A percentile compares a stretch with the other conserved stretches of the same genome.
phyloP scores from a whole-genome alignment of 2,888 invertebrate genomes.

The Morinoia aosen region DNA sequence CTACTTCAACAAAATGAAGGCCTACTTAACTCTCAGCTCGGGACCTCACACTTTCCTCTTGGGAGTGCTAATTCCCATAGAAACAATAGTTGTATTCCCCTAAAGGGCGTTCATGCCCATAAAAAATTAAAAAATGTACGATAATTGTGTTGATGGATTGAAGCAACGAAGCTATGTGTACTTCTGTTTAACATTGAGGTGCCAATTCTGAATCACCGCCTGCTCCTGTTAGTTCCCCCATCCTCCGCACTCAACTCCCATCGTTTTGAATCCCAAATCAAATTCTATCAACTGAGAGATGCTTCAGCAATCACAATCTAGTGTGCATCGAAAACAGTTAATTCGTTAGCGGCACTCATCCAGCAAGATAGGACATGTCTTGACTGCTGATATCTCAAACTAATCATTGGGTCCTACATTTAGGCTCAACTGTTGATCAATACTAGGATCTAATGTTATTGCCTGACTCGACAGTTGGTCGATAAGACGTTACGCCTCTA shows the following conservation, averaged over 20 bases:
- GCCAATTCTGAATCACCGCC: too few relatives aligned
- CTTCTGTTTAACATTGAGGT: too few relatives aligned
- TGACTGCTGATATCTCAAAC: background rate
- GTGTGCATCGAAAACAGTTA: background rate
- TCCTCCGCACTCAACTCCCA: background rate
- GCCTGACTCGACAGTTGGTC: background rate
- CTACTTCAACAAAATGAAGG: too few relatives aligned
- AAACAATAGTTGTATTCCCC: too few relatives aligned
- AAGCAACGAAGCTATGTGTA: too few relatives aligned
- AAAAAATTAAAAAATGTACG: too few relatives aligned
- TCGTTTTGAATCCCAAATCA: background rate
- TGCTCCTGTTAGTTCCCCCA: background rate
- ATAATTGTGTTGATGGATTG: too few relatives aligned
- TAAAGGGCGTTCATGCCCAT: too few relatives aligned
- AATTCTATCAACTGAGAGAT: background rate
- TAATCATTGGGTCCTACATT: background rate
- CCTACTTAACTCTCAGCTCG: too few relatives aligned
- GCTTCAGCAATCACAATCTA: background rate
- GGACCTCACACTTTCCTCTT: too few relatives aligned
- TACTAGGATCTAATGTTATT: background rate
- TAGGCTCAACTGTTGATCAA: slow-evolving; percentile 12
- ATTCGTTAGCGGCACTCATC: background rate
- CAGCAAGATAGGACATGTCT: background rate
- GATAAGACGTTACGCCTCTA: background rate
- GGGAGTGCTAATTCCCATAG: too few relatives aligned